phyloP scores from a whole-genome alignment of 1,140 invertebrate species.

The Protaetia brevitarsis region DNA sequence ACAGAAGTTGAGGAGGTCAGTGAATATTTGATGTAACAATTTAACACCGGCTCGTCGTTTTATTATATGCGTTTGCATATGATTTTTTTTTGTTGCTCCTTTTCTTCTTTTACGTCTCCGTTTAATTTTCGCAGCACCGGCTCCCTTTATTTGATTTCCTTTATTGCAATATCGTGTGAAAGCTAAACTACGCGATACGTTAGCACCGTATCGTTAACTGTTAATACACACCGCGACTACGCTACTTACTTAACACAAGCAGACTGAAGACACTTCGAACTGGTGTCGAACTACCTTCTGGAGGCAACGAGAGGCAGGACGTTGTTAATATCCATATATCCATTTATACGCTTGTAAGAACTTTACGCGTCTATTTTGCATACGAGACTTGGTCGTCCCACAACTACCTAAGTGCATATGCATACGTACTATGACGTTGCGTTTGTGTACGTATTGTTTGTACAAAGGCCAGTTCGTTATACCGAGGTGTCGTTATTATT shows the following conservation, averaged over 20 bases:
- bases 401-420: neutral
- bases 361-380: slow-evolving; percentile 2
- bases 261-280: no score
- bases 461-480: neutral
- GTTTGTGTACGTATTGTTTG: neutral
- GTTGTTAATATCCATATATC: no score
- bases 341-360: slow-evolving; percentile 14
- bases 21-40: slow-evolving; percentile 26
- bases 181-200: slow-evolving; percentile 13
- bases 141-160: neutral
- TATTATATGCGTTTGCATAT: neutral
- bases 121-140: neutral
- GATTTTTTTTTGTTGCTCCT: neutral
- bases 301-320: no score
- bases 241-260: no score
- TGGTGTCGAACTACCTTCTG: no score
- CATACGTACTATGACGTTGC: neutral
- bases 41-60: slow-evolving; percentile 20
- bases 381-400: neutral
- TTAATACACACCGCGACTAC: slow-evolving; percentile 19
- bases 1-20: slow-evolving; percentile 29
- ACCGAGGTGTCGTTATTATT: neutral
- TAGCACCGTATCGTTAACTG: slow-evolving; percentile 17
- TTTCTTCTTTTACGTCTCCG: neutral
- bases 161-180: slow-evolving; percentile 8